These are phyloP conservation scores for Nothocercus julius DNA, from an alignment of 2,113 vertebrate species.

Conservation along the genomic window DNA sequence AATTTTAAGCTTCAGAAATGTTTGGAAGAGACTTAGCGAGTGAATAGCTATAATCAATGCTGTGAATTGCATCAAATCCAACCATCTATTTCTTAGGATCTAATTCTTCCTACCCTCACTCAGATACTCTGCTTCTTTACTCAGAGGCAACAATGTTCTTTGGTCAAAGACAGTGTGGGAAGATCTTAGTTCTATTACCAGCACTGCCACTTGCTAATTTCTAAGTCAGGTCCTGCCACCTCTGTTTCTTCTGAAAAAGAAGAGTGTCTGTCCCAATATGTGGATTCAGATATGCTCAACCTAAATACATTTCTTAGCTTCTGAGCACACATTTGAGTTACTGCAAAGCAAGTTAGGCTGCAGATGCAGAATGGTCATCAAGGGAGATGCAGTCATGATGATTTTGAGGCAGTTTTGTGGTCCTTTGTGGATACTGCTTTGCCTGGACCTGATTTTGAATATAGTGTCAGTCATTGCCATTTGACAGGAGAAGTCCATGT, in stretches of 20 bases:
- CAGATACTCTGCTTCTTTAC: background rate
- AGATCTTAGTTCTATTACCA: background rate
- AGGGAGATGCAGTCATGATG: background rate
- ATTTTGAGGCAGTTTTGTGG: background rate
- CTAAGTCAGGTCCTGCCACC: background rate
- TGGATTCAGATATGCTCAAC: background rate
- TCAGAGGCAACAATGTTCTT: background rate
- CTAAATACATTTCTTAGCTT: background rate
- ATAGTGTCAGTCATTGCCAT: background rate
- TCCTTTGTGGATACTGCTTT: background rate
- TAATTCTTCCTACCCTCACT: background rate
- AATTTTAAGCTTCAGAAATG: background rate
- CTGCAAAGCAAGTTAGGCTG: background rate
- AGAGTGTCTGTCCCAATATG: background rate
- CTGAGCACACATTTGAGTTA: rapidly evolving
- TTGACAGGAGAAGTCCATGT: background rate
- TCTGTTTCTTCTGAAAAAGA: background rate
- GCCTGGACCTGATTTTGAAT: background rate
- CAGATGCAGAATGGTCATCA: background rate
- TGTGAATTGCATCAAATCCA: background rate
- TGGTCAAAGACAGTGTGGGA: background rate
- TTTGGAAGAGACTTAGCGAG: background rate
- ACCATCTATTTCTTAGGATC: background rate
- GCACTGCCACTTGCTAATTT: background rate
- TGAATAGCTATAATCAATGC: background rate